These are phyloP conservation scores for Nannoperca obscura DNA, from an alignment of 2,797 vertebrate species.

Conservation along the genomic window DNA sequence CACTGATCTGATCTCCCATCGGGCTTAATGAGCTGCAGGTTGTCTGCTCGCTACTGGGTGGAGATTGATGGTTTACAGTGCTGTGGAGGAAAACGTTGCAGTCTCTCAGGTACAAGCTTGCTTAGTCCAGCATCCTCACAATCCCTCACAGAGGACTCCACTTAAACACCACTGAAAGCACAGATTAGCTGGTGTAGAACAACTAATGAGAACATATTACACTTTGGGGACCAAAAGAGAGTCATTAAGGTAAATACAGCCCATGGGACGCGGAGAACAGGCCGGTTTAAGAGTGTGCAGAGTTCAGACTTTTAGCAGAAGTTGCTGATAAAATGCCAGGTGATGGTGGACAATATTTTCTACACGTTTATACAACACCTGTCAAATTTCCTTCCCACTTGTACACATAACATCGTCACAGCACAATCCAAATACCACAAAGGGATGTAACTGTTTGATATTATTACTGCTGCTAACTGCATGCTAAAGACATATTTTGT, in stretches of 20 bases:
- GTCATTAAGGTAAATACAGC: conserved; percentile 26
- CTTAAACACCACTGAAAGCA: conserved; percentile 21
- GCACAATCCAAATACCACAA: background rate
- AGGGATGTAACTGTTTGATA: background rate
- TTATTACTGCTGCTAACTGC: no score
- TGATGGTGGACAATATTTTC: background rate
- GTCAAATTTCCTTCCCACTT: background rate
- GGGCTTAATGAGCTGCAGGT: conserved; percentile 59
- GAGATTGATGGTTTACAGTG: conserved; percentile 52
- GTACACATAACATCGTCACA: no score
- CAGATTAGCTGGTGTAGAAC: conserved; percentile 40
- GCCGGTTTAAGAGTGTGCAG: background rate
- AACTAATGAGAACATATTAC: conserved; percentile 45
- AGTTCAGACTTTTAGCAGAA: background rate
- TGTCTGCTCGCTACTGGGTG: conserved; percentile 46
- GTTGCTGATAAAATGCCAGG: background rate
- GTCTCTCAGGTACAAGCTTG: conserved; percentile 31
- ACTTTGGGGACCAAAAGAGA: conserved; percentile 17
- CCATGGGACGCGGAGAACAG: background rate
- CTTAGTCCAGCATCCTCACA: conserved; percentile 44
- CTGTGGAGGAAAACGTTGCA: conserved; percentile 46
- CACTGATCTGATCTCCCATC: conserved; percentile 56
- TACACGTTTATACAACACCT: background rate
- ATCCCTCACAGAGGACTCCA: conserved; percentile 30
- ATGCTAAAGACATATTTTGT: no score